phyloP scores from a whole-genome alignment of 2,888 invertebrate genomes.

The Lasioglossum malachurum region DNA sequence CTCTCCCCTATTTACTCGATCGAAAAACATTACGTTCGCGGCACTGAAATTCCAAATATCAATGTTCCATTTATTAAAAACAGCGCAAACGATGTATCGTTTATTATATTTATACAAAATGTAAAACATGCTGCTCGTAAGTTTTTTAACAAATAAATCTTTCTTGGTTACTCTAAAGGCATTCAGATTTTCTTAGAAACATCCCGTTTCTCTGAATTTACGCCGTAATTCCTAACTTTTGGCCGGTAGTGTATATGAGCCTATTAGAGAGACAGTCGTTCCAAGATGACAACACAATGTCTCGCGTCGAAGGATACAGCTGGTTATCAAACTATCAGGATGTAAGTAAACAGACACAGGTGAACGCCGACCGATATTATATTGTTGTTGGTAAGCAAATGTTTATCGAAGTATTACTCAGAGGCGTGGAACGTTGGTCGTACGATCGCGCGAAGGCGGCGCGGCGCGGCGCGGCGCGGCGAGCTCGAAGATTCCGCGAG shows the following conservation, averaged over 20 bases:
- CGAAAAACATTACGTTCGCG: not conserved
- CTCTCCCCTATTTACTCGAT: not conserved
- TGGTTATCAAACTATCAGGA: not conserved
- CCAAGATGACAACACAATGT: not conserved
- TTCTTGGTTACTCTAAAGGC: no score
- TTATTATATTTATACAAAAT: no score
- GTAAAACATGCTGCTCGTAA: no score
- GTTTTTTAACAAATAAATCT: no score
- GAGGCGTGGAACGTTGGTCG: constrained; percentile 38
- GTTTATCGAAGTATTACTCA: constrained; percentile 61
- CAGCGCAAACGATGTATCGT: not conserved
- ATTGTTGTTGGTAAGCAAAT: constrained; percentile 48
- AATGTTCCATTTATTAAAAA: no score
- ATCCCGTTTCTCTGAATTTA: no score
- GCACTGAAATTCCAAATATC: no score
- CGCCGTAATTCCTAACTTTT: no score
- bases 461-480: constrained; percentile 11
- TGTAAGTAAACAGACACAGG: constrained; percentile 32
- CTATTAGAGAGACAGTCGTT: not conserved
- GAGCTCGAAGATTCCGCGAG: constrained; percentile 54
- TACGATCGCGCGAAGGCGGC: constrained; percentile 33
- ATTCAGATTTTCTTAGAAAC: no score
- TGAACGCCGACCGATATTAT: constrained; percentile 43
- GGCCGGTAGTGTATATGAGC: not conserved
- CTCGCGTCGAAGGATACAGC: not conserved